Conservation (phyloP, 2,888 invertebrate species). For the Orthosia incerta region DNA sequence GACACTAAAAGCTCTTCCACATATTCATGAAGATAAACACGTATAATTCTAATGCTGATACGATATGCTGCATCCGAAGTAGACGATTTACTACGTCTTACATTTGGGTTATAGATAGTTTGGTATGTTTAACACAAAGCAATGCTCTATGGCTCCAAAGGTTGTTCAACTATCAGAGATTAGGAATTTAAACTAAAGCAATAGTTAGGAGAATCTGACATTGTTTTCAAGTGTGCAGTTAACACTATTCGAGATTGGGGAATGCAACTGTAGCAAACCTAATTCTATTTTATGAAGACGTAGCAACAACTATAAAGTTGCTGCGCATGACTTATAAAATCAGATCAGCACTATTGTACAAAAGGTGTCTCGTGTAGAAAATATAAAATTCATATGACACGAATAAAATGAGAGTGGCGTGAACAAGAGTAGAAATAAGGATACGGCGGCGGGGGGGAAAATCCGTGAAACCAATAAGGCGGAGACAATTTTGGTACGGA, state of each 20-base stretch:
- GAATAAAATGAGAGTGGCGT: constrained; percentile 35
- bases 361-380: constrained; percentile 25
- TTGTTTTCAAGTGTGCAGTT: background rate
- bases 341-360: constrained; percentile 13
- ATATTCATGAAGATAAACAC: constrained; percentile 35
- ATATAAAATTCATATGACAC: constrained; percentile 43
- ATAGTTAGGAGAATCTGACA: background rate
- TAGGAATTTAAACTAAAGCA: background rate
- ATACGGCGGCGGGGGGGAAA: constrained; percentile 27
- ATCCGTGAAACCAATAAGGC: constrained; percentile 45
- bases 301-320: constrained; percentile 1
- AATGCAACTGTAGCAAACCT: background rate
- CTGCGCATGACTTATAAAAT: background rate
- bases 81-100: constrained; percentile 23
- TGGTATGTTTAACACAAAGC: constrained; percentile 9
- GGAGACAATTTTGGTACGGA: constrained; percentile 40
- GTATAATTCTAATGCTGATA: constrained; percentile 38
- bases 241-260: background rate
- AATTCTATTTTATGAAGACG: constrained; percentile 7
- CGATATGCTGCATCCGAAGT: constrained; percentile 14
- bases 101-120: constrained; percentile 3
- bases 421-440: constrained; percentile 34
- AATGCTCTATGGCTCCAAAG: background rate
- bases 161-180: background rate
- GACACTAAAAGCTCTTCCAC: constrained; percentile 53